phyloP scores from a whole-genome alignment of 2,797 vertebrate species.

The Girardinus metallicus region DNA sequence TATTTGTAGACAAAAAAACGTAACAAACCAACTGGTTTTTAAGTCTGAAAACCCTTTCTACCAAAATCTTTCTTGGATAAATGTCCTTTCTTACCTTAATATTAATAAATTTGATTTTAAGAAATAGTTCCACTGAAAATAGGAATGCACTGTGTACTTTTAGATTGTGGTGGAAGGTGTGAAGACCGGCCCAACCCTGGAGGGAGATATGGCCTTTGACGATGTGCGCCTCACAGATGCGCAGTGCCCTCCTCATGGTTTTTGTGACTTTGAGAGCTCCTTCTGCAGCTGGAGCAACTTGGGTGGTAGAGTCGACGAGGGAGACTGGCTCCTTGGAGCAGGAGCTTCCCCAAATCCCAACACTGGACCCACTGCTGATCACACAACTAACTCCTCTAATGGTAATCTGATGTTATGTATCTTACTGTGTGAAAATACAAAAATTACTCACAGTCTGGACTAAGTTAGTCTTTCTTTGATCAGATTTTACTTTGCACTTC shows the following conservation, averaged over 20 bases:
- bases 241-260: constrained; percentile 65
- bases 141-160: constrained; percentile 17
- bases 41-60: not conserved
- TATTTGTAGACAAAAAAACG: not conserved
- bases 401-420: constrained; percentile 20
- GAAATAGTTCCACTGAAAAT: not conserved
- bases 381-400: constrained; percentile 75
- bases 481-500: not conserved
- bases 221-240: constrained; percentile 70
- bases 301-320: constrained; percentile 60
- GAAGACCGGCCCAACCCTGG: constrained; percentile 55
- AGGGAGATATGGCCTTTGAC: constrained; percentile 80
- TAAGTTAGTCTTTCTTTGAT: not conserved
- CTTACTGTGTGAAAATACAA: not conserved
- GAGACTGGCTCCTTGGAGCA: constrained; percentile 77
- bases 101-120: not conserved
- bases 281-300: constrained; percentile 80
- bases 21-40: not conserved
- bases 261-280: constrained; percentile 80
- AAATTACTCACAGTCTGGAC: not conserved
- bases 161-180: constrained; percentile 81
- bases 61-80: not conserved
- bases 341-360: constrained; percentile 63
- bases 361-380: constrained; percentile 77
- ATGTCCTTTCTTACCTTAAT: not conserved